Conservation (phyloP, 2,113 vertebrate genomes). For the Nerophis lumbriciformis region DNA sequence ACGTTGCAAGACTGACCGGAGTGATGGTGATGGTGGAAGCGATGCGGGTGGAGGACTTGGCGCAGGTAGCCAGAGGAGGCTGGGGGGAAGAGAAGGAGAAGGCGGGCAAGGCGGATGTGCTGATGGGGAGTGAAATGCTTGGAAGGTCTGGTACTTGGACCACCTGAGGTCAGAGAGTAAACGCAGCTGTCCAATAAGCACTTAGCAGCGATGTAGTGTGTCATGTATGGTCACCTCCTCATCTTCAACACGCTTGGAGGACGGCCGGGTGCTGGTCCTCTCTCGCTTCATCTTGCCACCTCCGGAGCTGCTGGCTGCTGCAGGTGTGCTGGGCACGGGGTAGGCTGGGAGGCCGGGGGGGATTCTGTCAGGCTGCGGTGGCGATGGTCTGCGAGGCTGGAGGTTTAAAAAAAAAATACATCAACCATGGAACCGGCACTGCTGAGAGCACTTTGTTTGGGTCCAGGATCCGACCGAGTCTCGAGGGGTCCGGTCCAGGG, state of each 20-base stretch:
- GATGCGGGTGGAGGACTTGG: conserved; percentile 35
- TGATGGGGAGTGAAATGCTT: conserved; percentile 82
- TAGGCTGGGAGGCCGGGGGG: conserved; percentile 48
- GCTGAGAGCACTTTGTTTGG: background rate
- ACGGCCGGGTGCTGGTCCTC: conserved; percentile 65
- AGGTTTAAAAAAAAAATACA: background rate
- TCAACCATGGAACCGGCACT: background rate
- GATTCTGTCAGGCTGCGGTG: conserved; percentile 37
- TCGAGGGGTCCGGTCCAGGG: conserved; percentile 65
- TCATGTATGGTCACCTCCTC: conserved; percentile 67
- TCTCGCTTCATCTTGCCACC: conserved; percentile 90
- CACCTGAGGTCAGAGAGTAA: conserved; percentile 57
- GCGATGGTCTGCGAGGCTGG: conserved; percentile 76
- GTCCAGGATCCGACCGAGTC: conserved; percentile 52
- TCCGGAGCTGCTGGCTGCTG: conserved; percentile 76
- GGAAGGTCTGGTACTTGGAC: conserved; percentile 78
- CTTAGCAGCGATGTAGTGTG: no score
- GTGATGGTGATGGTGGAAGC: conserved; percentile 52
- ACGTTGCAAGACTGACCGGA: conserved; percentile 22
- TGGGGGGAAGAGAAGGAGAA: conserved; percentile 80
- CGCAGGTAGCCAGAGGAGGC: conserved; percentile 46
- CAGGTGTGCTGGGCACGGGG: conserved; percentile 77
- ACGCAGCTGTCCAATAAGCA: background rate
- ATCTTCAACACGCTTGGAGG: conserved; percentile 72
- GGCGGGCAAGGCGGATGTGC: conserved; percentile 75